phyloP scores from a whole-genome alignment of 2,797 vertebrate genomes.

The Phrynocephalus vlangalii region DNA sequence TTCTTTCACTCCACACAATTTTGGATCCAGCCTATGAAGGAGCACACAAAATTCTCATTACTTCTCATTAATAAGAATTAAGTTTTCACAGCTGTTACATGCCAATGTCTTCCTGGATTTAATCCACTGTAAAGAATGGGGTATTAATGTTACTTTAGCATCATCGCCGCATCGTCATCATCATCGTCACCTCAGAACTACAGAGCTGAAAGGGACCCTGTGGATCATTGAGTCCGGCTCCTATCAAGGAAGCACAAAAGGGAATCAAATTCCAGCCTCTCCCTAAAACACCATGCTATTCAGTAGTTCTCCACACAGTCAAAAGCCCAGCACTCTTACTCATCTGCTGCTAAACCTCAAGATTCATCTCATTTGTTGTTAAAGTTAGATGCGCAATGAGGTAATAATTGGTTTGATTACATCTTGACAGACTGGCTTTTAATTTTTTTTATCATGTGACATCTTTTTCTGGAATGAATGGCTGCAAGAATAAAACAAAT shows the following conservation, averaged over 20 bases:
- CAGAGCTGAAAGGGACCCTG: too few species aligned
- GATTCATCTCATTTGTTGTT: constrained; percentile 58
- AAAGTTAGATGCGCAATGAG: constrained; percentile 57
- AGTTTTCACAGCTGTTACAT: neutral
- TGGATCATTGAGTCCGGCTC: too few species aligned
- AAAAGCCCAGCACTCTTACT: constrained; percentile 42
- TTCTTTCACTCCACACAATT: neutral
- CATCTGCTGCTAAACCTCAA: constrained; percentile 42
- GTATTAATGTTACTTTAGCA: constrained; percentile 23
- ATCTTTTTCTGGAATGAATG: constrained; percentile 65
- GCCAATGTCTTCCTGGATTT: neutral
- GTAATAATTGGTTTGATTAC: constrained; percentile 61
- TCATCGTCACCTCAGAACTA: too few species aligned
- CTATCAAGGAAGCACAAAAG: too few species aligned
- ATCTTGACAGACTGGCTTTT: constrained; percentile 60
- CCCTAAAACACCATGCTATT: too few species aligned
- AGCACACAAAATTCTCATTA: neutral
- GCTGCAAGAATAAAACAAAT: constrained; percentile 64
- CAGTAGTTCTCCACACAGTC: neutral
- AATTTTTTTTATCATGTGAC: constrained; percentile 63
- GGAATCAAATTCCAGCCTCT: too few species aligned
- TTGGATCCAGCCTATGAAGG: neutral
- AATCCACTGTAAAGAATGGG: neutral
- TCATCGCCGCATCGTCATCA: neutral
- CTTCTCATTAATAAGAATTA: neutral